Percentiles rank a stretch among this genome's conserved stretches.
Evolutionary conservation across 2,888 invertebrate species (phyloP).

Genomic region (Xylocampa areola): DNA sequence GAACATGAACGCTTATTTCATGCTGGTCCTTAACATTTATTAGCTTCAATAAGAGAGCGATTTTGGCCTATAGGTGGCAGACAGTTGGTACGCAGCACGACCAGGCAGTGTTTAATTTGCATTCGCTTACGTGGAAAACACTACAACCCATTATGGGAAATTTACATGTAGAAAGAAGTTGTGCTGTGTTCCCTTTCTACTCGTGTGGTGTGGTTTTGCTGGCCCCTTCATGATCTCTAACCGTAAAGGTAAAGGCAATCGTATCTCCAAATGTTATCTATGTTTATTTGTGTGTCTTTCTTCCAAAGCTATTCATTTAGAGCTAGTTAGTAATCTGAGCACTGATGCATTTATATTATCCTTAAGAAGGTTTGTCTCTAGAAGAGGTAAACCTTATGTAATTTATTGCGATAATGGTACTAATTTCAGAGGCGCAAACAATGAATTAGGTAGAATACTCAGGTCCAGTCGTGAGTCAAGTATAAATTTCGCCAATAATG

Average conservation of each 20-base stretch:
- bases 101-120: slow-evolving; percentile 13
- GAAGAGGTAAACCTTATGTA: slow-evolving; percentile 34
- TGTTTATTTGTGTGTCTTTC: slow-evolving; percentile 39
- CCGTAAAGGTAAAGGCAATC: slow-evolving; percentile 41
- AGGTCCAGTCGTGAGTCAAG: slow-evolving; percentile 7
- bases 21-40: slow-evolving; percentile 27
- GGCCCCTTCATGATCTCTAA: slow-evolving; percentile 41
- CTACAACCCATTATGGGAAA: slow-evolving; percentile 29
- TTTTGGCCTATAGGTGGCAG: slow-evolving; percentile 47
- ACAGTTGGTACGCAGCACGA: slow-evolving; percentile 23
- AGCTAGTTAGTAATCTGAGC: slow-evolving; percentile 41
- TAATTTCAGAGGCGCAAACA: slow-evolving; percentile 22
- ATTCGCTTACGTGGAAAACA: slow-evolving; percentile 1
- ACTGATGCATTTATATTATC: slow-evolving; percentile 38
- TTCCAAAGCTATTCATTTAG: slow-evolving; percentile 40
- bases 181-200: slow-evolving; percentile 30
- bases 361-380: slow-evolving; percentile 35
- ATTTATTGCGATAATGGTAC: slow-evolving; percentile 28
- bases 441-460: slow-evolving; percentile 10
- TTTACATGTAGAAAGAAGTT: slow-evolving; percentile 12
- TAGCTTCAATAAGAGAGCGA: slow-evolving; percentile 19
- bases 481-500: slow-evolving; percentile 1
- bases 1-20: slow-evolving; percentile 22
- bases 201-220: slow-evolving; percentile 39
- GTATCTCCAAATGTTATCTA: slow-evolving; percentile 37